Evolutionary conservation across 1,140 invertebrate genomes (phyloP).

Genomic region (Cherax destructor): DNA sequence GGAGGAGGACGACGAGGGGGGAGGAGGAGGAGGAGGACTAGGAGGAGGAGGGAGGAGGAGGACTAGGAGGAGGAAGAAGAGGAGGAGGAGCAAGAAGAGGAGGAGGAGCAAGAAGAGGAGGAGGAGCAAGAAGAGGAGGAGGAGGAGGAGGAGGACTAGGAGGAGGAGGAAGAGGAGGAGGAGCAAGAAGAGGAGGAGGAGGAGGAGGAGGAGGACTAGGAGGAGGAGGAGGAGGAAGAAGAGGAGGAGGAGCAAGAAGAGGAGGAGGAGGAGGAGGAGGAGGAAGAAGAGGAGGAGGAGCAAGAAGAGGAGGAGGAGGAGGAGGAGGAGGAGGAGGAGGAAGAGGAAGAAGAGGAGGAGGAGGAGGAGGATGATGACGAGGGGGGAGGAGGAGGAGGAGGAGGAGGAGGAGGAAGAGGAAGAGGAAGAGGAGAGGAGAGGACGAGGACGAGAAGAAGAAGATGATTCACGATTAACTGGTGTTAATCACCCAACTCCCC

Average conservation of each 20-base stretch:
- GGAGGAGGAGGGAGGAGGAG: no score
- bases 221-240: constrained; percentile 8
- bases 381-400: background rate
- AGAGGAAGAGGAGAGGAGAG: constrained; percentile 3
- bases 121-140: background rate
- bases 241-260: constrained; percentile 20
- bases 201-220: no score
- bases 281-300: constrained; percentile 26
- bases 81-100: background rate
- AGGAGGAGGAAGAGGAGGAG: background rate
- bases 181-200: background rate
- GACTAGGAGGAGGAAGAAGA: no score
- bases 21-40: no score
- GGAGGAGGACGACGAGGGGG: background rate
- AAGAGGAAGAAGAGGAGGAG: constrained; percentile 32
- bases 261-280: background rate
- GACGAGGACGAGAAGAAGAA: background rate
- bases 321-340: constrained; percentile 40
- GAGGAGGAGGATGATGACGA: no score
- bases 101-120: constrained; percentile 5
- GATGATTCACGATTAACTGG: background rate
- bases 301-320: constrained; percentile 18
- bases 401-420: constrained; percentile 15
- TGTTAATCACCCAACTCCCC: background rate
- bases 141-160: no score